A percentile compares a stretch with the other conserved stretches of the same genome.
These are phyloP conservation scores for Harpegnathos saltator DNA, from an alignment of 1,140 invertebrate genomes.

Conservation along the genomic window DNA sequence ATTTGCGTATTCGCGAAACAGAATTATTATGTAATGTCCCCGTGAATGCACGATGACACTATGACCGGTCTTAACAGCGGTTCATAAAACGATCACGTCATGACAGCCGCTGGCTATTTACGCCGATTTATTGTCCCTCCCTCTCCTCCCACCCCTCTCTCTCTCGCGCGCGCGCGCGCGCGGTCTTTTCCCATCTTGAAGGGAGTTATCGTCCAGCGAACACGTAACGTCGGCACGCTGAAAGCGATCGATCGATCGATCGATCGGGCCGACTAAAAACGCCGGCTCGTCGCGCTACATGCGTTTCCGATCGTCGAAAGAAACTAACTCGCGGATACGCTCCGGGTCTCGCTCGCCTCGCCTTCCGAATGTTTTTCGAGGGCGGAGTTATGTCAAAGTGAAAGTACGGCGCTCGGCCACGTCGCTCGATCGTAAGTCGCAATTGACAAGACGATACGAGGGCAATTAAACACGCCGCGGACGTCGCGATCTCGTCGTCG, in stretches of 20 bases:
- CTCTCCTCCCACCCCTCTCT: neutral
- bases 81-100: slow-evolving; percentile 41
- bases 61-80: slow-evolving; percentile 15
- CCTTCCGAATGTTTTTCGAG: slow-evolving; percentile 50
- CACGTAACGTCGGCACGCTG: neutral
- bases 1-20: slow-evolving; percentile 33
- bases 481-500: neutral
- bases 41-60: slow-evolving; percentile 30
- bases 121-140: slow-evolving; percentile 27
- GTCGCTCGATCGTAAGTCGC: slow-evolving; percentile 46
- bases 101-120: neutral
- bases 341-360: neutral
- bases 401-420: slow-evolving; percentile 59
- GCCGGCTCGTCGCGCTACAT: neutral
- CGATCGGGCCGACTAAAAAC: neutral
- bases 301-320: neutral
- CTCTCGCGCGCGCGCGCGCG: neutral
- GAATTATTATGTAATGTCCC: slow-evolving; percentile 31
- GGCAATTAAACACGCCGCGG: slow-evolving; percentile 55
- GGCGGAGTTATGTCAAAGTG: slow-evolving; percentile 59
- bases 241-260: neutral
- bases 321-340: neutral
- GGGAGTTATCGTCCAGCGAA: slow-evolving; percentile 7
- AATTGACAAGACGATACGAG: slow-evolving; percentile 20
- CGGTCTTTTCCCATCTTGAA: too few relatives aligned